These are phyloP conservation scores for Chrosomus eos DNA, from an alignment of 2,797 vertebrate genomes.

Conservation along the genomic window DNA sequence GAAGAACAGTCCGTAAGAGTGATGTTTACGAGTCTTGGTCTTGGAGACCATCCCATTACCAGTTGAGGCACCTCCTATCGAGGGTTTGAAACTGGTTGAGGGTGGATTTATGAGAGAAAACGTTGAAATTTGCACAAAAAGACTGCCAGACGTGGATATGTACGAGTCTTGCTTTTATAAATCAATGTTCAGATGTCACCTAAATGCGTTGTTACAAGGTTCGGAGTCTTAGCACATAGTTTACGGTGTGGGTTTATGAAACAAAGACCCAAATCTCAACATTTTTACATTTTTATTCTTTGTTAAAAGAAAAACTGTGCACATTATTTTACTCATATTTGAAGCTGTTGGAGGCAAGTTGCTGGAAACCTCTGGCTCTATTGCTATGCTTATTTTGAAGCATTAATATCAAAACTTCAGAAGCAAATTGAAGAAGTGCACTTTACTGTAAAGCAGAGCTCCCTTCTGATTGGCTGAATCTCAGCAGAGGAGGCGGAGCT, in stretches of 20 bases:
- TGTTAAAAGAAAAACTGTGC: slow-evolving; percentile 39
- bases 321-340: slow-evolving; percentile 49
- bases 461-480: slow-evolving; percentile 29
- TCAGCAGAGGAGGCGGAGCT: slow-evolving; percentile 27
- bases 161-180: slow-evolving; percentile 54
- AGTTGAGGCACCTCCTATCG: slow-evolving; percentile 32
- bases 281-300: slow-evolving; percentile 27
- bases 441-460: slow-evolving; percentile 76
- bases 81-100: neutral
- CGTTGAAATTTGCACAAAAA: slow-evolving; percentile 75
- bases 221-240: slow-evolving; percentile 39
- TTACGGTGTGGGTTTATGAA: slow-evolving; percentile 20
- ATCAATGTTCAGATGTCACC: slow-evolving; percentile 44
- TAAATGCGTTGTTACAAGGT: slow-evolving; percentile 48
- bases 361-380: slow-evolving; percentile 55
- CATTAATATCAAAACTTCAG: slow-evolving; percentile 60
- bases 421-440: slow-evolving; percentile 76
- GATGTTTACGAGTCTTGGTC: slow-evolving; percentile 52
- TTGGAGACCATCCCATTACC: slow-evolving; percentile 44
- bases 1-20: slow-evolving; percentile 15
- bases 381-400: slow-evolving; percentile 76
- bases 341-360: slow-evolving; percentile 59
- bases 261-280: slow-evolving; percentile 33
- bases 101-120: slow-evolving; percentile 46
- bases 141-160: slow-evolving; percentile 47